phyloP scores from a whole-genome alignment of 1,140 invertebrate species.

The Asobara japonica region DNA sequence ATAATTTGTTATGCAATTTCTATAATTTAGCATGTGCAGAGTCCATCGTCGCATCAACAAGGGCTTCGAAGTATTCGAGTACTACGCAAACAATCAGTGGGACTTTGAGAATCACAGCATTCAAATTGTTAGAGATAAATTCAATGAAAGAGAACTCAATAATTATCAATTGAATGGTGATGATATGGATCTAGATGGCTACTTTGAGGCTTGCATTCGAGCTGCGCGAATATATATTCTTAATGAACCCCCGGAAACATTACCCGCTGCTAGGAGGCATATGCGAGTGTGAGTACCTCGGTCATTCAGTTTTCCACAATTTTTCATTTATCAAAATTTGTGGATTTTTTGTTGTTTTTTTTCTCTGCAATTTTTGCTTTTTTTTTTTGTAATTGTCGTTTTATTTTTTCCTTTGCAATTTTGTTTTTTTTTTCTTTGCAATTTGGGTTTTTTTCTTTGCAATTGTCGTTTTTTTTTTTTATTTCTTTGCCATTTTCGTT shows the following conservation, averaged over 20 bases:
- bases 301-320: constrained; percentile 20
- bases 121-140: constrained; percentile 63
- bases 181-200: constrained; percentile 76
- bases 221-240: constrained; percentile 81
- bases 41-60: constrained; percentile 82
- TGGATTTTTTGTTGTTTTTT: constrained; percentile 24
- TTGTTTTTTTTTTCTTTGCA: too few species aligned
- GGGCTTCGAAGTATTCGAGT: constrained; percentile 86
- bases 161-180: constrained; percentile 78
- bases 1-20: not conserved
- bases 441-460: too few species aligned
- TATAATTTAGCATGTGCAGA: constrained; percentile 72
- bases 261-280: constrained; percentile 82
- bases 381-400: too few species aligned
- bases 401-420: too few species aligned
- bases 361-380: too few species aligned
- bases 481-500: too few species aligned
- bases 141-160: constrained; percentile 73
- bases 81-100: constrained; percentile 88
- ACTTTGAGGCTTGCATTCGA: constrained; percentile 79
- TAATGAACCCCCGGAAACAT: constrained; percentile 83
- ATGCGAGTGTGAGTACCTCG: constrained; percentile 75
- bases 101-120: constrained; percentile 78
- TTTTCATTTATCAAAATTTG: constrained; percentile 19
- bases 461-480: too few species aligned